Conservation (phyloP, 2,888 invertebrate genomes). For the Pyrochroa serraticornis region DNA sequence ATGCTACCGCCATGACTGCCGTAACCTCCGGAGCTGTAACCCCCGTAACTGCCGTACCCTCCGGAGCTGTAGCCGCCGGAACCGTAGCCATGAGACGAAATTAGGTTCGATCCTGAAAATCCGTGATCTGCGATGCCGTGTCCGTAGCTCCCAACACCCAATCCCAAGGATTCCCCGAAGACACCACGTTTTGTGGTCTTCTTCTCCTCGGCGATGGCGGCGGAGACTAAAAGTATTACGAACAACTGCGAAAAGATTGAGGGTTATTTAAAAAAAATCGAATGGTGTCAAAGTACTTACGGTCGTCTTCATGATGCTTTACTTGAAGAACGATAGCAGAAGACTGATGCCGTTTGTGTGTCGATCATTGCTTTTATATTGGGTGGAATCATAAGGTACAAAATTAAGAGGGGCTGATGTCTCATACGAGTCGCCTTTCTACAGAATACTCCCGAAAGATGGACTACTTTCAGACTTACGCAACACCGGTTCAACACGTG, state of each 20-base stretch:
- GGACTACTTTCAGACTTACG: conserved; percentile 49
- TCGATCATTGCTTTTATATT: conserved; percentile 46
- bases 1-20: background rate
- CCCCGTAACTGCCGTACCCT: too few relatives aligned
- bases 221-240: conserved; percentile 55
- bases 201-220: conserved; percentile 54
- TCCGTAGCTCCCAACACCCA: conserved; percentile 46
- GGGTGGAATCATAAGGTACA: conserved; percentile 33
- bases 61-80: background rate
- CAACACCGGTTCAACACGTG: conserved; percentile 32
- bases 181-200: conserved; percentile 59
- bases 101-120: background rate
- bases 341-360: conserved; percentile 47
- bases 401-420: conserved; percentile 45
- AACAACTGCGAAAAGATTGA: conserved; percentile 52
- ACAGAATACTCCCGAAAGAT: conserved; percentile 44
- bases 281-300: conserved; percentile 38
- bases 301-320: conserved; percentile 51
- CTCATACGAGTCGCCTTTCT: conserved; percentile 43
- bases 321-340: conserved; percentile 43
- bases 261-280: too few relatives aligned
- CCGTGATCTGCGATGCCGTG: conserved; percentile 15
- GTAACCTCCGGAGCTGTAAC: background rate
- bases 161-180: conserved; percentile 54
- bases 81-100: conserved; percentile 18